Evolutionary conservation across 2,888 invertebrate species (phyloP), one percentile per base, ranked within the genome.

Genomic region (Zelleria hepariella): DNA sequence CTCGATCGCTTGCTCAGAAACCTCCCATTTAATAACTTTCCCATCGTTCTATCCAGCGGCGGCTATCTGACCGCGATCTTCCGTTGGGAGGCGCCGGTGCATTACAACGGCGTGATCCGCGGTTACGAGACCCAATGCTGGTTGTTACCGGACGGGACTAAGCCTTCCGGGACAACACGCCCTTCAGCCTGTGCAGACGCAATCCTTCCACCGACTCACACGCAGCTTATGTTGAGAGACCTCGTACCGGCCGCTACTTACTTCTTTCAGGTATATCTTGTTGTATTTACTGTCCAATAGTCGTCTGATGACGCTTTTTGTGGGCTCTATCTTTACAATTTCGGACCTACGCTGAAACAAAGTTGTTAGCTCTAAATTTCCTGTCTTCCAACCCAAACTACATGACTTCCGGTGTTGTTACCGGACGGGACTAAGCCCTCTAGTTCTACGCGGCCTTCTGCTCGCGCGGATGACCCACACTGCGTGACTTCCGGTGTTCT

Each of bases 11-110:
- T n/a, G n/a, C n/a, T n/a, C n/a, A n/a, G n/a, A n/a, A n/a, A n/a
- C n/a, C n/a, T n/a, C n/a, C n/a, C n/a, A n/a, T n/a, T n/a, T n/a
- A n/a, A n/a, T 42, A 15, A 15, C 32, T 15, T 15, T 15, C 32
- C 15, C 32, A 47, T 42, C 24, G 10, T 23, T 52, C 55, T 20
- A 7, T 61, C 7, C 65, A 86, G 85, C 58, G 80, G 78, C 23
- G 82, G 82, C 0, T 70, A 77, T 0, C 80, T 92, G 2, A 90
- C 90, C 6, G 93, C 93, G 0, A 90, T 92, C 66, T 92, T 95
- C 65, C 93, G 97, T 5, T 98, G 98, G 98, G 92, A 93, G 64
- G 82, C 91, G 0, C 97, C 98, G 0, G 77, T 86, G 48, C 90
- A 91, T 59, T 90, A 93, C 2, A 96, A 96, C 76, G 96, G 96